A percentile compares a stretch with the other conserved stretches of the same genome.
These are phyloP conservation scores for Progne subis DNA, from an alignment of 2,113 vertebrate species.

Conservation along the genomic window DNA sequence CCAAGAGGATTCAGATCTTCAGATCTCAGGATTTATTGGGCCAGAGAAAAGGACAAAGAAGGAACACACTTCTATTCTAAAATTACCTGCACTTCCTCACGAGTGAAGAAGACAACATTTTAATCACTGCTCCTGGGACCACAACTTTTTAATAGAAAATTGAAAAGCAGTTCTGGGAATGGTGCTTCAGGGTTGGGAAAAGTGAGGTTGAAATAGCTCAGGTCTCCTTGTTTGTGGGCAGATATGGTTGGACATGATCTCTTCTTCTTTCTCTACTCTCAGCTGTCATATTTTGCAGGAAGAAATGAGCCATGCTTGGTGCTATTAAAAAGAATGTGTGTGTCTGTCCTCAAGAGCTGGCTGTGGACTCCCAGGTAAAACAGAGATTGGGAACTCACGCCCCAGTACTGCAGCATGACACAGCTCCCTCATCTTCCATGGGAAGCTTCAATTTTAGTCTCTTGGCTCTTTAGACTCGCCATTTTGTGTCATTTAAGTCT, in stretches of 20 bases:
- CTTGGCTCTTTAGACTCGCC: background rate
- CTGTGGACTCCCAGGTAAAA: background rate
- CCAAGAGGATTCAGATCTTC: background rate
- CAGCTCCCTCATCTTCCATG: background rate
- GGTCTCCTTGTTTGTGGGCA: background rate
- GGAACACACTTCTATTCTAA: background rate
- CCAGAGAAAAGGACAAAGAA: background rate
- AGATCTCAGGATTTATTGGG: background rate
- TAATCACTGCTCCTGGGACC: background rate
- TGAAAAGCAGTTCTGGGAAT: background rate
- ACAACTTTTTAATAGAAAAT: background rate
- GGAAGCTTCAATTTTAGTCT: background rate
- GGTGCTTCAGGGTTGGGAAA: background rate
- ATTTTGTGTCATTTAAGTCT: background rate
- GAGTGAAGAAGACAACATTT: background rate
- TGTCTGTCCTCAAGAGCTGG: background rate
- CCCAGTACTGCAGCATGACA: background rate
- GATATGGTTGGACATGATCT: background rate
- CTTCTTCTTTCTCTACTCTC: background rate
- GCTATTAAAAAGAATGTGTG: background rate
- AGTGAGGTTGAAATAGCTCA: background rate
- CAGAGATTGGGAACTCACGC: background rate
- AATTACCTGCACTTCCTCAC: background rate
- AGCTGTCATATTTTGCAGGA: background rate
- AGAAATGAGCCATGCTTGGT: background rate